Evolutionary conservation across 2,113 vertebrate species (phyloP).

Genomic region (Oreotragus oreotragus): DNA sequence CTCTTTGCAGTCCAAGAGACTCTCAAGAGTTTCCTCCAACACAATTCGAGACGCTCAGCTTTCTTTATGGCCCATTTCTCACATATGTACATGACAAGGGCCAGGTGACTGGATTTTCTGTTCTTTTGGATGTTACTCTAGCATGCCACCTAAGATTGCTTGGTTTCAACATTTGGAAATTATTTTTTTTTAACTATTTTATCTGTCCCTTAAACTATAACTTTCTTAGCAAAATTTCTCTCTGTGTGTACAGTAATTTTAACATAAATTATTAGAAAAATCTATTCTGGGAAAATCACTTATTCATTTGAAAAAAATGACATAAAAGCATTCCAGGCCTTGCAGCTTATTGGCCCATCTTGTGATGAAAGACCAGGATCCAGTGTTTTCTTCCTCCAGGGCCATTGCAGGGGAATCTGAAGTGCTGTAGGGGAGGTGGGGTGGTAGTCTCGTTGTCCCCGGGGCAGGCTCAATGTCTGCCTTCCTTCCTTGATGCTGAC

Average conservation of each 20-base stretch:
- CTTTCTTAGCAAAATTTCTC: background rate
- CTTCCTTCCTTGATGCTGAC: background rate
- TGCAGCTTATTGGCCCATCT: background rate
- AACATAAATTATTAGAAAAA: slow-evolving; percentile 2
- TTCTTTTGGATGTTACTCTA: background rate
- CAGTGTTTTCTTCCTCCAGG: background rate
- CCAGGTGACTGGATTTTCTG: background rate
- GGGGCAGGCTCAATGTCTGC: background rate
- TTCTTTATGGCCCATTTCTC: background rate
- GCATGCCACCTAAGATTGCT: background rate
- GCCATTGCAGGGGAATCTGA: background rate
- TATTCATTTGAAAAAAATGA: background rate
- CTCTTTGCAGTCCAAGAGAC: background rate
- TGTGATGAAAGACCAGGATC: background rate
- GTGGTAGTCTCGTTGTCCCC: background rate
- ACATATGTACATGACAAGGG: background rate
- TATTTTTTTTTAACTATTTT: background rate
- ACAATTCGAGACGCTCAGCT: background rate
- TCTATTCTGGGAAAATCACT: background rate
- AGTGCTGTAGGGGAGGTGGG: background rate
- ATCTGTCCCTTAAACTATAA: background rate
- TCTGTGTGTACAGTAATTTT: background rate
- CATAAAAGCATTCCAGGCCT: background rate
- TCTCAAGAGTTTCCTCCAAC: background rate
- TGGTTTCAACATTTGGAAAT: background rate